Percentiles rank a stretch among this genome's conserved stretches.
phyloP scores from a whole-genome alignment of 1,140 invertebrate species.

The Habropoda laboriosa region DNA sequence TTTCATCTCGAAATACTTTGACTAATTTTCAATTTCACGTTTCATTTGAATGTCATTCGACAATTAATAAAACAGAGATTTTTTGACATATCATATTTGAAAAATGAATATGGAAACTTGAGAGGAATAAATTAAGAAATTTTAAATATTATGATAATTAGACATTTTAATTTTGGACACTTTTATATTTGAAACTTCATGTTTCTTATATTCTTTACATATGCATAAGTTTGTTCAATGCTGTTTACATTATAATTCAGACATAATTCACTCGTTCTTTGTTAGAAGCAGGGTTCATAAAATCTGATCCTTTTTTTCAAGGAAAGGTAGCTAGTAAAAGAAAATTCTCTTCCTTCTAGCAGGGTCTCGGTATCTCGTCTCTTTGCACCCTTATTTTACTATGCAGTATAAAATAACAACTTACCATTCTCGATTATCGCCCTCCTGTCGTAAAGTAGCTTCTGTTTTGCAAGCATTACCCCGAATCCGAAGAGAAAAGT shows the following conservation, averaged over 20 bases:
- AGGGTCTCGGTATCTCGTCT: background rate
- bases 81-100: too few relatives aligned
- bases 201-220: too few relatives aligned
- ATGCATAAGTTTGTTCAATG: too few relatives aligned
- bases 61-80: too few relatives aligned
- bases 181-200: too few relatives aligned
- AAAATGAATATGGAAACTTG: too few relatives aligned
- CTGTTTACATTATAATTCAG: background rate
- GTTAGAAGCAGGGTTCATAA: background rate
- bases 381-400: background rate
- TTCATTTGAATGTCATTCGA: too few relatives aligned
- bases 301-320: background rate
- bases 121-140: too few relatives aligned
- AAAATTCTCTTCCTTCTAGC: background rate
- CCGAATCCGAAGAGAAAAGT: slow-evolving; percentile 31
- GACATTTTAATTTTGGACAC: too few relatives aligned
- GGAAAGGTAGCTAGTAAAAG: background rate
- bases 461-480: slow-evolving; percentile 33
- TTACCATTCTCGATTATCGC: slow-evolving; percentile 43
- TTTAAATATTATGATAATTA: too few relatives aligned
- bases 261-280: background rate
- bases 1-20: too few relatives aligned
- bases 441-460: slow-evolving; percentile 1
- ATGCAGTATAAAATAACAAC: slow-evolving; percentile 7
- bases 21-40: too few relatives aligned